These are phyloP conservation scores for Littorina saxatilis DNA, from an alignment of 1,140 invertebrate genomes.

Conservation along the genomic window DNA sequence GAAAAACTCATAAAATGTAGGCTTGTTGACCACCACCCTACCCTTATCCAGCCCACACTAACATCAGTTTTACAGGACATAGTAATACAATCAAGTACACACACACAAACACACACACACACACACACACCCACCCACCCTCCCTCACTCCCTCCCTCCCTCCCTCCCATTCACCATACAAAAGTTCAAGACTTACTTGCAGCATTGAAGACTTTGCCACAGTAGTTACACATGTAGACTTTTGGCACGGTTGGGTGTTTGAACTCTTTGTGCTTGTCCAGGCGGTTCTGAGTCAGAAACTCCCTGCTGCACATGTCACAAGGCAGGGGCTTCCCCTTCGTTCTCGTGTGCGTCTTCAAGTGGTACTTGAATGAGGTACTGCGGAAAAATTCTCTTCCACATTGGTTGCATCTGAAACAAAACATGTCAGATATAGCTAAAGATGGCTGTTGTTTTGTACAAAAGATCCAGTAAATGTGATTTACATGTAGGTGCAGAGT, in stretches of 20 bases:
- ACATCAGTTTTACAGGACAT: too few species aligned
- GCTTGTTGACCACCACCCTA: too few species aligned
- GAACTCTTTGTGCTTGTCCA: constrained; percentile 54
- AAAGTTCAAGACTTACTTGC: constrained; percentile 49
- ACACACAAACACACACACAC: background rate
- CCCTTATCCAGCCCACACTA: too few species aligned
- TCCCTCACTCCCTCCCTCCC: too few species aligned
- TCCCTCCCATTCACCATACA: too few species aligned
- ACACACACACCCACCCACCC: background rate
- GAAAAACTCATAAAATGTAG: too few species aligned
- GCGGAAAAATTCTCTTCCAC: constrained; percentile 59
- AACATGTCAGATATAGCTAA: background rate
- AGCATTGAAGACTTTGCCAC: constrained; percentile 57
- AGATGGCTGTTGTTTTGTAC: too few species aligned
- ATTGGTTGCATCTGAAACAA: constrained; percentile 57
- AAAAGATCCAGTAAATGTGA: too few species aligned
- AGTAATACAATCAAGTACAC: too few species aligned
- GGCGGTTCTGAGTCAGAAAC: constrained; percentile 54
- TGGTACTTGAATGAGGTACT: constrained; percentile 56
- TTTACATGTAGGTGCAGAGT: too few species aligned
- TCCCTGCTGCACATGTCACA: constrained; percentile 55
- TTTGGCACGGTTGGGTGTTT: constrained; percentile 57
- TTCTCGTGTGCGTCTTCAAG: constrained; percentile 56
- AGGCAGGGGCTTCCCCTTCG: constrained; percentile 43
- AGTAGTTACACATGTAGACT: constrained; percentile 54